Evolutionary conservation across 1,140 invertebrate genomes (phyloP), one percentile per base, ranked within the genome.

Genomic region (Acromyrmex heyeri): DNA sequence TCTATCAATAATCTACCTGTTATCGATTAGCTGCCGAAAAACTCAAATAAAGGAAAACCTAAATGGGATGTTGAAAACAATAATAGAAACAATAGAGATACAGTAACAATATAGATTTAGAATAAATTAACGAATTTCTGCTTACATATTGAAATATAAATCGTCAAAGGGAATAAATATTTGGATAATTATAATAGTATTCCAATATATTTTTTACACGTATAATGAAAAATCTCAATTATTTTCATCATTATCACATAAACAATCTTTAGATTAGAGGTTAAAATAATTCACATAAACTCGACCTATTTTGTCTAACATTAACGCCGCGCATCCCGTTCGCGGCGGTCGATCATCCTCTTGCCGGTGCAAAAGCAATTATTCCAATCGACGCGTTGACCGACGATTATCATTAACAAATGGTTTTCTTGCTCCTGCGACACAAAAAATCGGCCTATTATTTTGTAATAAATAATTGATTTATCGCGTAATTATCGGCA

Each of bases 391-490:
- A 44, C 78, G 50, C 48, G 48, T n/a, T 50, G 61, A 53, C 76
- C 48, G 77, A 2, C 57, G 18, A 78, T 65, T 30, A 50, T 38
- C 65, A 27, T 61, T 69, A 48, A 82, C 53, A 57, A 72, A 72
- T 38, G 24, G 24, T 21, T 48, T 73, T 82, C 48, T 24, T 44
- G 53, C n/a, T 38, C 7, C 18, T 34, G 67, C 16, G 16, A 48
- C 1, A 55, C 24, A 55, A 73, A 82, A 82, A 57, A 81, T 55
- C 34, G 16, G 5, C 16, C 65, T 24, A 72, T 59, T 72, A 82
- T 73, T 50, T 34, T 53, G 50, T 50, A 16, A 73, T 73, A 73
- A 73, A 82, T 73, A 59, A 73, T 82, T 59, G 55, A 82, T 44
- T 44, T 10, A 44, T 30, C 55, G 53, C 53, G 78, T 21, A 61